These are phyloP conservation scores for Otolemur garnettii DNA, from an alignment of 2,113 vertebrate genomes.

Conservation along the genomic window DNA sequence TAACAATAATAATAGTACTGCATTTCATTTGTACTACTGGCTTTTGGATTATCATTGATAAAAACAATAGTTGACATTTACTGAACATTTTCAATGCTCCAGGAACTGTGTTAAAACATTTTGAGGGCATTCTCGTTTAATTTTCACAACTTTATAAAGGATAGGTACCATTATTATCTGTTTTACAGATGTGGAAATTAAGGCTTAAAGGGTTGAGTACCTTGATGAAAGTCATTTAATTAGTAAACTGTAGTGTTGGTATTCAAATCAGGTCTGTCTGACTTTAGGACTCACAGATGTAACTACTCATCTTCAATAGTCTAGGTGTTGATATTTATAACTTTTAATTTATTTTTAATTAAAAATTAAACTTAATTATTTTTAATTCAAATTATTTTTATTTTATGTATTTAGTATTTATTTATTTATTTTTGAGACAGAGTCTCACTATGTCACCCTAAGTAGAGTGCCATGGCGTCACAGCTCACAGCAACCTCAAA, in stretches of 20 bases:
- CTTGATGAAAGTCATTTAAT: background rate
- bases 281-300: background rate
- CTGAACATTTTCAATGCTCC: background rate
- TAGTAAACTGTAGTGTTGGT: background rate
- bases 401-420: too few relatives aligned
- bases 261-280: background rate
- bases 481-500: too few relatives aligned
- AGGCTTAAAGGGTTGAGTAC: background rate
- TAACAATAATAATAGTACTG: background rate
- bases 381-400: too few relatives aligned
- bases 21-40: background rate
- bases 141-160: background rate
- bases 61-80: slow-evolving; percentile 10
- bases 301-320: slow-evolving; percentile 13
- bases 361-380: too few relatives aligned
- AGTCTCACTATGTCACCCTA: too few relatives aligned
- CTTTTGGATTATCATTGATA: slow-evolving; percentile 6
- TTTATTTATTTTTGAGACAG: too few relatives aligned
- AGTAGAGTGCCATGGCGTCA: too few relatives aligned
- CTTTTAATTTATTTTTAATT: too few relatives aligned
- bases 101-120: background rate
- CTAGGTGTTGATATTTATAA: too few relatives aligned
- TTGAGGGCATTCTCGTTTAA: background rate
- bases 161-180: background rate
- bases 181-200: background rate